phyloP scores from a whole-genome alignment of 2,888 invertebrate genomes.

The Pyrrhia umbra region DNA sequence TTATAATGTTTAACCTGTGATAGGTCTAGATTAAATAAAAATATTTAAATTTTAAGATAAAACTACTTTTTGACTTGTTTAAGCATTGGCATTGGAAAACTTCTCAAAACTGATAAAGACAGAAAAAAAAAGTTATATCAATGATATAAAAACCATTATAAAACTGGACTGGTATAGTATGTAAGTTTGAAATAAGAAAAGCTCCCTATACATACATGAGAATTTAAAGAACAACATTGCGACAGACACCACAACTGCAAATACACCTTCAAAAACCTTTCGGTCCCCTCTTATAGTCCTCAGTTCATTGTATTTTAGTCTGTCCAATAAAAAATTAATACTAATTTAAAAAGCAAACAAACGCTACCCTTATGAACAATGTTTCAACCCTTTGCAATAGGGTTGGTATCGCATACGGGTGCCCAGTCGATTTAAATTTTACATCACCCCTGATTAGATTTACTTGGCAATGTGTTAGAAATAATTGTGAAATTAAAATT shows the following conservation, averaged over 20 bases:
- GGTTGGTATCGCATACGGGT: conserved; percentile 62
- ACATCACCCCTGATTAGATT: conserved; percentile 68
- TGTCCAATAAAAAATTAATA: conserved; percentile 45
- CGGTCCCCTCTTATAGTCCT: neutral
- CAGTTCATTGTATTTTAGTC: conserved; percentile 13
- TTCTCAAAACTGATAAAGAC: too few species aligned
- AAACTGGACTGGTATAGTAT: too few species aligned
- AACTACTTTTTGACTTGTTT: too few species aligned
- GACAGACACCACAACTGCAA: conserved; percentile 1
- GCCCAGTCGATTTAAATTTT: conserved; percentile 72
- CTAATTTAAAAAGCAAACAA: conserved; percentile 58
- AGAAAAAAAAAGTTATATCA: too few species aligned
- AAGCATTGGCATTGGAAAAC: too few species aligned
- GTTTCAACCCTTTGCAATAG: conserved; percentile 53
- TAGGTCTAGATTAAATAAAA: too few species aligned
- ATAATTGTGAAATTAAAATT: conserved; percentile 48
- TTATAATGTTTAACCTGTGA: too few species aligned
- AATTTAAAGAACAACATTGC: neutral
- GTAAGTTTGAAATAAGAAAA: neutral
- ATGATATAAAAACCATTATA: too few species aligned
- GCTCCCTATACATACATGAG: neutral
- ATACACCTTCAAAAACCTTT: conserved; percentile 20
- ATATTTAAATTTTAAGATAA: too few species aligned
- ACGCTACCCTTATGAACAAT: conserved; percentile 47
- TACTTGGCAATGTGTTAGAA: conserved; percentile 51